Conservation (phyloP, 1,140 invertebrate genomes). For the Acyrthosiphon pisum region DNA sequence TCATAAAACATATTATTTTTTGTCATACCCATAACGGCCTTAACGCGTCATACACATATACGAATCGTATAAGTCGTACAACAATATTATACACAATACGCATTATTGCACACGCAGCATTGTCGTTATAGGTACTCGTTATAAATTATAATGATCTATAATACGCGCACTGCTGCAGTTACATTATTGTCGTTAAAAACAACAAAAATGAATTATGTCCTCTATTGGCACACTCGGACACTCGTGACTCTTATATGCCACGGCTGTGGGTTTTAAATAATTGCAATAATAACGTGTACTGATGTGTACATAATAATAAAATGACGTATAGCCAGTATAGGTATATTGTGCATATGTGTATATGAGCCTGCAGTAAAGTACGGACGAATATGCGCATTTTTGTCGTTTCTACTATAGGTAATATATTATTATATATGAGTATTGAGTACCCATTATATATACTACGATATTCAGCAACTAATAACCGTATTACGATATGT, state of each 20-base stretch:
- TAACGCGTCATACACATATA: not conserved
- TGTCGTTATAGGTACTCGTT: not conserved
- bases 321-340: not conserved
- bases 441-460: not conserved
- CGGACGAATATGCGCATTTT: not conserved
- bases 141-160: not conserved
- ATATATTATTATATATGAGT: not conserved
- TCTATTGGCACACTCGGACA: not conserved
- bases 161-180: not conserved
- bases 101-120: slow-evolving; percentile 2
- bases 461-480: not conserved
- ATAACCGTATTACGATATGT: not conserved
- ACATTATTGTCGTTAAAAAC: not conserved
- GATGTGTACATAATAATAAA: not conserved
- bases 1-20: not conserved
- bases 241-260: not conserved
- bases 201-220: not conserved
- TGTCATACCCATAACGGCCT: not conserved
- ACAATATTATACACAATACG: not conserved
- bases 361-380: not conserved
- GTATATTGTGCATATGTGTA: not conserved
- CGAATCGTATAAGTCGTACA: not conserved
- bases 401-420: not conserved
- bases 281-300: not conserved
- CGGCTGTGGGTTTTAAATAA: not conserved